Conservation (phyloP, 2,888 invertebrate species). For the Agonopterix subpropinquella region DNA sequence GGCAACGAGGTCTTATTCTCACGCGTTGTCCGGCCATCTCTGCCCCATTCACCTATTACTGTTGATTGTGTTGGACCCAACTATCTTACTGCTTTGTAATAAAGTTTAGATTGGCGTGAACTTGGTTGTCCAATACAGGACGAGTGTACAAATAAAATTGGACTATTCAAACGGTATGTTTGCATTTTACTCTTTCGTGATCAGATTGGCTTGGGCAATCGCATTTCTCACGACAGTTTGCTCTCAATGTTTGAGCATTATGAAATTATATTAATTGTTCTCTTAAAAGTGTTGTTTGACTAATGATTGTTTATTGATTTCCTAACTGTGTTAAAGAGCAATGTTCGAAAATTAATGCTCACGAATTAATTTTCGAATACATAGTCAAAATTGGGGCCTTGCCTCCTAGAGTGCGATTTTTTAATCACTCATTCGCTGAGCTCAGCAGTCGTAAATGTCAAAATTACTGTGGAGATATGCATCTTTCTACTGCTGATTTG, state of each 20-base stretch:
- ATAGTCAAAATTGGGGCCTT: too few species aligned
- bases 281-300: neutral
- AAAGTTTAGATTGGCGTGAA: too few species aligned
- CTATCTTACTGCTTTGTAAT: constrained; percentile 16
- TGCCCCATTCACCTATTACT: constrained; percentile 32
- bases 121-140: too few species aligned
- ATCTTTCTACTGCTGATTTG: too few species aligned
- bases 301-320: too few species aligned
- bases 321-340: too few species aligned
- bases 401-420: too few species aligned
- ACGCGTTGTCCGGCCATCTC: constrained; percentile 16
- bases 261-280: constrained; percentile 35
- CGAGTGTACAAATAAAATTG: constrained; percentile 19
- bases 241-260: constrained; percentile 23
- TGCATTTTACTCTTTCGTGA: constrained; percentile 25
- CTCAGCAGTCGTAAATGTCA: too few species aligned
- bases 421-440: too few species aligned
- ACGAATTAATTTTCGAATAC: too few species aligned
- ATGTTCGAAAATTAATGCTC: too few species aligned
- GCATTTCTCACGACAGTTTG: constrained; percentile 40
- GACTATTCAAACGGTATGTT: constrained; percentile 29
- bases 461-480: too few species aligned
- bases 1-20: constrained; percentile 14
- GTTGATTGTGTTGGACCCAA: constrained; percentile 13
- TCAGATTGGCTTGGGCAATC: constrained; percentile 34